Conservation (phyloP, 1,140 invertebrate genomes). For the Acromyrmex heyeri region DNA sequence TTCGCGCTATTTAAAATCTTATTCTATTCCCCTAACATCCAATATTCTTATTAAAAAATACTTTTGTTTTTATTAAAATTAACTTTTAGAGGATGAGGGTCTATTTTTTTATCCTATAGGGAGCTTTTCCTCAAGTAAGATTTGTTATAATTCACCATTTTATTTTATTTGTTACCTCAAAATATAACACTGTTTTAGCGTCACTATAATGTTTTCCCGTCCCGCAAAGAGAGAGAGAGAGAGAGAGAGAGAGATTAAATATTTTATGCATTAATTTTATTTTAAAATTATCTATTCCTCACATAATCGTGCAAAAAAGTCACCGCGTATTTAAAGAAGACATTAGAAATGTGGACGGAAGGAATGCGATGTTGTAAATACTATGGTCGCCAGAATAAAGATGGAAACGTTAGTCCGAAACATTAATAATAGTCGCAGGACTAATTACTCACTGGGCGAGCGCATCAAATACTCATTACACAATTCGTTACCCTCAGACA, state of each 20-base stretch:
- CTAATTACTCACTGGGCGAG: conserved; percentile 76
- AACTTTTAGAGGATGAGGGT: too few relatives aligned
- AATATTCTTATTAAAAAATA: not conserved
- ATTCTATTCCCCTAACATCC: not conserved
- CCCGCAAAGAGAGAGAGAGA: too few relatives aligned
- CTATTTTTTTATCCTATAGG: too few relatives aligned
- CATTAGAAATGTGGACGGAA: conserved; percentile 24
- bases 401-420: conserved; percentile 71
- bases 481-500: conserved; percentile 79
- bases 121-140: too few relatives aligned
- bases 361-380: conserved; percentile 42
- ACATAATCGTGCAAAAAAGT: not conserved
- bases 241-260: not conserved
- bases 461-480: conserved; percentile 79
- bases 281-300: not conserved
- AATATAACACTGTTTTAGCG: too few relatives aligned
- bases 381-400: conserved; percentile 44
- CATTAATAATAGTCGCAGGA: conserved; percentile 70
- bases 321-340: not conserved
- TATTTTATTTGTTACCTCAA: not conserved
- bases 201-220: too few relatives aligned
- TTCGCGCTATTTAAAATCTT: not conserved
- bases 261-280: not conserved
- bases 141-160: too few relatives aligned
- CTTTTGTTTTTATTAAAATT: not conserved